phyloP scores from a whole-genome alignment of 2,888 invertebrate species.

The Dasypogon diadema region DNA sequence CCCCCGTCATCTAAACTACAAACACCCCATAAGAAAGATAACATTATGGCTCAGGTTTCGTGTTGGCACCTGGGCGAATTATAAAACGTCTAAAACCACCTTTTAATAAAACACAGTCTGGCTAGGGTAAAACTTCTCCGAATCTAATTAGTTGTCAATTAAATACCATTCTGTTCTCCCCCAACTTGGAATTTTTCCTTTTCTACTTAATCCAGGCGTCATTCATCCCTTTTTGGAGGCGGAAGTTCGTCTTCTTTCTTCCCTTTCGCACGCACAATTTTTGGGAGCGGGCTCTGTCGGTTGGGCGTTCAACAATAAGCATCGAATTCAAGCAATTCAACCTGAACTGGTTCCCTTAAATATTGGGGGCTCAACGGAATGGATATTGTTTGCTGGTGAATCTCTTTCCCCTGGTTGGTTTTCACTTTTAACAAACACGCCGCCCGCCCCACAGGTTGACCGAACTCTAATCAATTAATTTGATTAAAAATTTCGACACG shows the following conservation, averaged over 20 bases:
- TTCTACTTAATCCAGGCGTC: slow-evolving; percentile 13
- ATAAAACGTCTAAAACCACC: background rate
- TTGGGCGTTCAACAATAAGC: background rate
- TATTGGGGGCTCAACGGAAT: slow-evolving; percentile 6
- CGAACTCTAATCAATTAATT: slow-evolving; percentile 54
- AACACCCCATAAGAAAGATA: background rate
- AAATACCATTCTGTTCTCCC: slow-evolving; percentile 11
- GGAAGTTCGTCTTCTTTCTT: background rate
- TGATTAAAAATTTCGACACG: slow-evolving; percentile 54
- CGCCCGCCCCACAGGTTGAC: slow-evolving; percentile 20
- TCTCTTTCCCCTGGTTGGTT: background rate
- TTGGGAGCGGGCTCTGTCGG: background rate
- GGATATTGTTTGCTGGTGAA: slow-evolving; percentile 31
- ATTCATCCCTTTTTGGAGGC: background rate
- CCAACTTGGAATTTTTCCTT: background rate
- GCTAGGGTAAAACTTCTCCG: slow-evolving; percentile 19
- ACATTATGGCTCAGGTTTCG: background rate
- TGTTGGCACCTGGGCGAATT: background rate
- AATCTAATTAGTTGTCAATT: slow-evolving; percentile 45
- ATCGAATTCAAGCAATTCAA: background rate
- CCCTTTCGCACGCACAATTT: slow-evolving; percentile 8
- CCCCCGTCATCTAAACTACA: background rate
- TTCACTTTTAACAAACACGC: too few relatives aligned
- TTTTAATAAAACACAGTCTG: slow-evolving; percentile 29
- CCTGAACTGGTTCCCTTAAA: slow-evolving; percentile 16